phyloP scores from a whole-genome alignment of 2,888 invertebrate species.

The Rhaphigaster nebulosa region DNA sequence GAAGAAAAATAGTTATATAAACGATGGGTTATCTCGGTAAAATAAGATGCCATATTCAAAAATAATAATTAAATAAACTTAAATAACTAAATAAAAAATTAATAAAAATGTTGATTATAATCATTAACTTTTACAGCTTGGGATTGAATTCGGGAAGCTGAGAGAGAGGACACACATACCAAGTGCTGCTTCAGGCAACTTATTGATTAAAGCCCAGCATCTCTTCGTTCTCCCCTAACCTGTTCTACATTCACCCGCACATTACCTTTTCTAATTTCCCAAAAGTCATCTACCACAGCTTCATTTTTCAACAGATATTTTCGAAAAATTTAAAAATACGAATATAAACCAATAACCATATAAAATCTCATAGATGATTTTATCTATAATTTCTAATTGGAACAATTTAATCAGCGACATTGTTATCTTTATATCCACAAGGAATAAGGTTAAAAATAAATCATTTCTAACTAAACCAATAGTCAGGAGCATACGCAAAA shows the following conservation, averaged over 20 bases:
- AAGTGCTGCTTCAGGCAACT: constrained; percentile 28
- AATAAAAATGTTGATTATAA: not conserved
- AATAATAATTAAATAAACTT: not conserved
- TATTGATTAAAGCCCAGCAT: constrained; percentile 44
- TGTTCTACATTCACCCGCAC: constrained; percentile 17
- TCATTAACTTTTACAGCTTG: not conserved
- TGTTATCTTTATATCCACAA: too few species aligned
- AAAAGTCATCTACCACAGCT: not conserved
- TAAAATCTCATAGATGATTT: too few species aligned
- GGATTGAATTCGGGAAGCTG: not conserved
- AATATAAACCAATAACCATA: too few species aligned
- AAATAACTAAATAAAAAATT: not conserved
- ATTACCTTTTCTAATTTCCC: not conserved
- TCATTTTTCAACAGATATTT: too few species aligned
- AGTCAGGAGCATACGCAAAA: too few species aligned
- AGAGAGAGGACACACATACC: constrained; percentile 22
- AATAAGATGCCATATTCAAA: not conserved
- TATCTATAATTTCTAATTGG: too few species aligned
- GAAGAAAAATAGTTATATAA: too few species aligned
- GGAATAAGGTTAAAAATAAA: too few species aligned
- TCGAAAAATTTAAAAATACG: too few species aligned
- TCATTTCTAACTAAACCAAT: too few species aligned
- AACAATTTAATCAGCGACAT: too few species aligned
- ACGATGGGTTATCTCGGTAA: too few species aligned
- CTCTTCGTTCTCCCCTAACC: constrained; percentile 10